Percentiles rank a stretch among this genome's conserved stretches.
Conservation (phyloP, 2,113 vertebrate genomes). For the Elachura formosa region DNA sequence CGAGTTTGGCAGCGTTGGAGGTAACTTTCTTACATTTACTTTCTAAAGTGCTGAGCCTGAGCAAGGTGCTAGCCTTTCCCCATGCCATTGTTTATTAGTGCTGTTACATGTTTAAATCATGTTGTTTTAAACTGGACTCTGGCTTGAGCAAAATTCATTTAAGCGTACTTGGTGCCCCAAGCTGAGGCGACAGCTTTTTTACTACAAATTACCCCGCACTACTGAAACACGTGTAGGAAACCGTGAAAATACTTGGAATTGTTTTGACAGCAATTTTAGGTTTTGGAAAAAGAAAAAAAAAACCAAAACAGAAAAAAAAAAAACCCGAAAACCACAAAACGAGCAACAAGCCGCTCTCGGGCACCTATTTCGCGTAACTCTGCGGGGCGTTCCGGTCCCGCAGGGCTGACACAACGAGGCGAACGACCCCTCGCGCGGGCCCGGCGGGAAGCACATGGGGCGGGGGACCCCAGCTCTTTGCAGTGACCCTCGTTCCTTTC, state of each 20-base stretch:
- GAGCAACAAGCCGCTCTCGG: not conserved
- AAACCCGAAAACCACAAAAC: accelerated
- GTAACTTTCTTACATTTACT: not conserved
- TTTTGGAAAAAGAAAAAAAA: accelerated
- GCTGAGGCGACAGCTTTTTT: not conserved
- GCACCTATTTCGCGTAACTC: not conserved
- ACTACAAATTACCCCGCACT: not conserved
- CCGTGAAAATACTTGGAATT: not conserved
- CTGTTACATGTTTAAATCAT: not conserved
- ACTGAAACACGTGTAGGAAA: not conserved
- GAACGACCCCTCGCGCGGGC: not conserved
- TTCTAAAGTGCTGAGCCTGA: not conserved
- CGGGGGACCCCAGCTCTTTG: not conserved
- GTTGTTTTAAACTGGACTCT: not conserved
- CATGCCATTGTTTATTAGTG: accelerated
- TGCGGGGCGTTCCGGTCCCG: not conserved
- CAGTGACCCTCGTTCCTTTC: too few species aligned
- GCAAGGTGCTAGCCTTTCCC: not conserved
- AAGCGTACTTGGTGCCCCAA: accelerated
- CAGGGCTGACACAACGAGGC: not conserved
- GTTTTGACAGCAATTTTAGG: not conserved
- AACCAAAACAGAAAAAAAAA: too few species aligned
- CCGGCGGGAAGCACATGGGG: not conserved
- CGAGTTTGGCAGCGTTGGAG: not conserved
- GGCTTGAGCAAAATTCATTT: not conserved